Base-by-base conservation (phyloP, 2,888 invertebrate species). In the Keiferia lycopersicella region DNA sequence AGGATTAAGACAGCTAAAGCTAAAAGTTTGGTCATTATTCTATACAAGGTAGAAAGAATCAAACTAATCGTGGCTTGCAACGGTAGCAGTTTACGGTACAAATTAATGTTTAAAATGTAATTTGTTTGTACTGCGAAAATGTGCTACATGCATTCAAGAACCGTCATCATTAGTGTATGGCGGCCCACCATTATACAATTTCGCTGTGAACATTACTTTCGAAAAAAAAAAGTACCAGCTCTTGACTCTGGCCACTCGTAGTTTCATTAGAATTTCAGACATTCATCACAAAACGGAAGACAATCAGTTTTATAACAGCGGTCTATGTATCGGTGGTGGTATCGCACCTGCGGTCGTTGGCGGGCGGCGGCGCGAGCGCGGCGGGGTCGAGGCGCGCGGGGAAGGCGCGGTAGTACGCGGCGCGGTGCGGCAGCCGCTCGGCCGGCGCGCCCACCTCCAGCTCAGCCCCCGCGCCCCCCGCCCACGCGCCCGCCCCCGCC, bases 361-460 rank as follows among this genome's bases (percentile, higher is more conserved):
- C 71, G 66, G 84, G 85, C 66, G 91, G 90, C 68, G 87, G 85
- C 50, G 86, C 82, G 26, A 92, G 84, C 61, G 91, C 90, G 69
- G 75, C 76, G 65, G 86, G 94, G 84, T 98, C 97, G 69, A 99
- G 93, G 51, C 96, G 86, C 56, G 98, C 98, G 61, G 98, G 98
- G 91, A 99, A 97, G 79, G 94, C 96, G 84, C 96, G 93, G 92
- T 94, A 94, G 87, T 95, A 95, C 30, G 95, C 94, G 68, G 95
- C 94, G 76, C 94, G 93, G 83, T 94, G 94, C 66, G 95, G 94
- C 78, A 96, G 93, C 60, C 98, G 94, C 86, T 96, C 96, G 70
- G 93, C 94, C 11, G 98, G 97, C 64, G 95, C 94, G 41, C 95
- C 95, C 68, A 96, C 96, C 81, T 97, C 96, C 73, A 96, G 95